These are phyloP conservation scores for Hemitrygon akajei DNA, from an alignment of 2,797 vertebrate genomes.

Conservation along the genomic window DNA sequence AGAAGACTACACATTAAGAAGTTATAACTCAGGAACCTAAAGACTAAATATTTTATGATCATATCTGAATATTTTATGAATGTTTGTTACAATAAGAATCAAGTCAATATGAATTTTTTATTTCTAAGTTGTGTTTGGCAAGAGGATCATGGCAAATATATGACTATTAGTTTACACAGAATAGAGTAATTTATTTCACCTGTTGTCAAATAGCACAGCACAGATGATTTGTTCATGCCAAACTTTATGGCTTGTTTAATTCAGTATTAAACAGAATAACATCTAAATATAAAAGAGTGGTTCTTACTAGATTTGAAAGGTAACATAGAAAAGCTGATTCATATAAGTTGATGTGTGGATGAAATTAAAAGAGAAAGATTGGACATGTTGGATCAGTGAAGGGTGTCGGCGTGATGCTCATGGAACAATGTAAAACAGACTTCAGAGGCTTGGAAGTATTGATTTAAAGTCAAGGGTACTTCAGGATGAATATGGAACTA, in stretches of 20 bases:
- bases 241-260: not conserved
- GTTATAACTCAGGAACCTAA: not conserved
- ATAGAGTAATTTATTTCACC: no score
- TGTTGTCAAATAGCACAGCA: not conserved
- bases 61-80: conserved; percentile 13
- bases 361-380: not conserved
- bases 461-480: not conserved
- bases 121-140: not conserved
- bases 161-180: not conserved
- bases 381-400: not conserved
- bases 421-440: not conserved
- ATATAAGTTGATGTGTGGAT: not conserved
- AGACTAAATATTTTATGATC: conserved; percentile 5
- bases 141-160: not conserved
- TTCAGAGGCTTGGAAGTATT: not conserved
- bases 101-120: not conserved
- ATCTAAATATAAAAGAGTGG: not conserved
- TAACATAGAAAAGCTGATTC: not conserved
- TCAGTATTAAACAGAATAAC: not conserved
- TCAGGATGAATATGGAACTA: not conserved
- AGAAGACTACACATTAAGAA: not conserved
- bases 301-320: not conserved
- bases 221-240: not conserved
- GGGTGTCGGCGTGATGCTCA: no score
- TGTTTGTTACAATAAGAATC: not conserved